phyloP scores from a whole-genome alignment of 2,797 vertebrate species.

The Schizopygopsis pylzovi region DNA sequence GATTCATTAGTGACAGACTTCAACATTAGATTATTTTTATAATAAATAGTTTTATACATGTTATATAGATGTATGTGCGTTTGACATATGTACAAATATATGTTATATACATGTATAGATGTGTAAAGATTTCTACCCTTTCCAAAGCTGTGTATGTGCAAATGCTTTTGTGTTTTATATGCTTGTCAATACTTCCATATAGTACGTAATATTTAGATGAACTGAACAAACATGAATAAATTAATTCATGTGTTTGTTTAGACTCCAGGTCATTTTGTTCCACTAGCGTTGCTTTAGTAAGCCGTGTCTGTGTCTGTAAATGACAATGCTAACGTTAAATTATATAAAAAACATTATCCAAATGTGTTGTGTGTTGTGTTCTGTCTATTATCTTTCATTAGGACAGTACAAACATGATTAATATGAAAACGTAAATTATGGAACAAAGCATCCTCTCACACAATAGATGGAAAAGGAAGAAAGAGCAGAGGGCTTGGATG shows the following conservation, averaged over 20 bases:
- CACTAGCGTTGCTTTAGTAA: background rate
- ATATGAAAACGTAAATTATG: constrained; percentile 40
- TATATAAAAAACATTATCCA: constrained; percentile 11
- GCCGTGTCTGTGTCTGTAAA: constrained; percentile 19
- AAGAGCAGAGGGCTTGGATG: constrained; percentile 17
- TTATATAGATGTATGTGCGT: background rate
- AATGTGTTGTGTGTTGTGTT: constrained; percentile 40
- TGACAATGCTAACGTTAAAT: constrained; percentile 7
- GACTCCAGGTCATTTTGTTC: constrained; percentile 30
- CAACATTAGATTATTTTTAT: background rate
- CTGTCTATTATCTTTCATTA: constrained; percentile 42
- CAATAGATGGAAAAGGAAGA: constrained; percentile 24
- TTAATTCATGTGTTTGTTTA: constrained; percentile 25
- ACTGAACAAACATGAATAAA: background rate
- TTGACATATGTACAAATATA: too few species aligned
- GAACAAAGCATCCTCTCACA: constrained; percentile 34
- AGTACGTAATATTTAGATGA: background rate
- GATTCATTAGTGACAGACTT: too few species aligned
- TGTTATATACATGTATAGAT: background rate
- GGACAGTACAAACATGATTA: constrained; percentile 47
- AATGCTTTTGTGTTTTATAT: background rate
- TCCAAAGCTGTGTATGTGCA: background rate
- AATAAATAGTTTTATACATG: too few species aligned
- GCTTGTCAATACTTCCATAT: background rate
- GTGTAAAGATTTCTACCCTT: background rate